Conservation (phyloP, 64 coral and sea anemone species). For the Actinia tenebrosa region DNA sequence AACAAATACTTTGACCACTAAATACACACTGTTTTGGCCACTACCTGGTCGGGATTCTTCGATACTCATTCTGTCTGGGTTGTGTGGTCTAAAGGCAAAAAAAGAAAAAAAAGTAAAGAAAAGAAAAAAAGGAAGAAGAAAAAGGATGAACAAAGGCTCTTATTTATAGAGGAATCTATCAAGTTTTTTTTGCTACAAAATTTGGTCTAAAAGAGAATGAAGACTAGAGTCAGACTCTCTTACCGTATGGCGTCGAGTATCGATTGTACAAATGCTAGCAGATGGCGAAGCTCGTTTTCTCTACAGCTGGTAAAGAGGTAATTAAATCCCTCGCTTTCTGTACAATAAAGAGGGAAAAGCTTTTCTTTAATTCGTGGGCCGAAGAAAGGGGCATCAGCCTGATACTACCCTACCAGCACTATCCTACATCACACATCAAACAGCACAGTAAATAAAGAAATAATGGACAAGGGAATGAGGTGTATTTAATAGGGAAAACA, state of each 20-base stretch:
- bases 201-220: background rate
- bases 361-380: background rate
- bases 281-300: conserved; percentile 73
- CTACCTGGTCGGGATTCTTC: background rate
- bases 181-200: no score
- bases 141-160: background rate
- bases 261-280: conserved; percentile 71
- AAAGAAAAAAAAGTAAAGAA: background rate
- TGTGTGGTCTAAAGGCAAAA: background rate
- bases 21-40: background rate
- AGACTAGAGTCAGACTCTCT: background rate
- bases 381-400: background rate
- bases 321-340: conserved; percentile 69
- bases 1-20: no score
- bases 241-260: conserved; percentile 60
- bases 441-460: no score
- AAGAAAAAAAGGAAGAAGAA: background rate
- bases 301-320: conserved; percentile 49
- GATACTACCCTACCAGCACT: no score
- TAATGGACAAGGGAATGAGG: no score
- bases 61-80: background rate
- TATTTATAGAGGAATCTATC: no score
- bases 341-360: background rate
- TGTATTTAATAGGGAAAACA: background rate
- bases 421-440: no score